Evolutionary conservation across 2,888 invertebrate genomes (phyloP).

Genomic region (Drosophila crucigera): DNA sequence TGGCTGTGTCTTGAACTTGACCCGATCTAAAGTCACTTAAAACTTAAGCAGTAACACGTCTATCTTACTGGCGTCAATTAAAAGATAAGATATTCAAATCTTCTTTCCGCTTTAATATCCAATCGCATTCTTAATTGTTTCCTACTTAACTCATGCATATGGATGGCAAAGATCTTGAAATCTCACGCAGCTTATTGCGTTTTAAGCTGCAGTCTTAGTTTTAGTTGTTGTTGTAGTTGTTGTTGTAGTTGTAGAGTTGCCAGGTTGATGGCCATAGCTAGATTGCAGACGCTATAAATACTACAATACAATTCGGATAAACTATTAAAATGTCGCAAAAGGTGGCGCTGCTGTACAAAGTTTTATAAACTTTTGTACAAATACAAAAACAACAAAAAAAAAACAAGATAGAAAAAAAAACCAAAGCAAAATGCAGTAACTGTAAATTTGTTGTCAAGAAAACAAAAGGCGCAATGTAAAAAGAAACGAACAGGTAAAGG

Average conservation of each 20-base stretch:
- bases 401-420: neutral
- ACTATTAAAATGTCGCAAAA: slow-evolving; percentile 45
- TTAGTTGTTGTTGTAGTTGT: neutral
- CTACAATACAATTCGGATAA: slow-evolving; percentile 15
- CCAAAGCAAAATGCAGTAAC: slow-evolving; percentile 38
- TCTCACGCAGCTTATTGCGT: slow-evolving; percentile 2
- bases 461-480: slow-evolving; percentile 26
- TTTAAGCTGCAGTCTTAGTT: neutral
- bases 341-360: slow-evolving; percentile 39
- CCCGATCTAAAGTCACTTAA: slow-evolving; percentile 24
- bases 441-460: slow-evolving; percentile 48
- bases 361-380: slow-evolving; percentile 45
- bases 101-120: slow-evolving; percentile 9
- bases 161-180: neutral
- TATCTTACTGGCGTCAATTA: slow-evolving; percentile 15
- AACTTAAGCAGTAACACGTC: slow-evolving; percentile 8
- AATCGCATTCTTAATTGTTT: slow-evolving; percentile 10
- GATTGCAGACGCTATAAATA: slow-evolving; percentile 23
- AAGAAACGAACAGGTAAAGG: slow-evolving; percentile 22
- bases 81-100: slow-evolving; percentile 10
- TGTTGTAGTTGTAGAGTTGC: neutral
- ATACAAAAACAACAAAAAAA: slow-evolving; percentile 14
- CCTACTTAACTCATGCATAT: slow-evolving; percentile 18
- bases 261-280: neutral
- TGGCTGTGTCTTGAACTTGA: slow-evolving; percentile 40